phyloP scores from a whole-genome alignment of 2,113 vertebrate species.

The Ammodytes dubius region DNA sequence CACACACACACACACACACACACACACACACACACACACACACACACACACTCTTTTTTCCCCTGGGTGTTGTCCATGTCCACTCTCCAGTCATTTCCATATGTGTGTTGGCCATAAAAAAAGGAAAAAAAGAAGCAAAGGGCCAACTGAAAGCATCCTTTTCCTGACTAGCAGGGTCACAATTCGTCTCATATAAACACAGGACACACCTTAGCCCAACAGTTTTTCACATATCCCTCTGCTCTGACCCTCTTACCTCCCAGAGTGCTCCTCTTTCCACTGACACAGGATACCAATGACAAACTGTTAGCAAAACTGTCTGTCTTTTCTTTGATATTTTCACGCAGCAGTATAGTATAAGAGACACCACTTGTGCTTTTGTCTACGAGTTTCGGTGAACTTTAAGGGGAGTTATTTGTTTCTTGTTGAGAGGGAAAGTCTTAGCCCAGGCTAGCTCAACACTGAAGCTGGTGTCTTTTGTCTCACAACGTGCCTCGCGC shows the following conservation, averaged over 20 bases:
- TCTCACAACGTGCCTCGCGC: constrained; percentile 72
- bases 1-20: constrained; percentile 1
- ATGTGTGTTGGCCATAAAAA: constrained; percentile 72
- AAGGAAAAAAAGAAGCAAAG: constrained; percentile 32
- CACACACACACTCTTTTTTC: constrained; percentile 71
- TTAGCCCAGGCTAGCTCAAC: constrained; percentile 23
- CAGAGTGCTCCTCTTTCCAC: constrained; percentile 37
- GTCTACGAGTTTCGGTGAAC: background rate
- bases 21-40: constrained; percentile 9
- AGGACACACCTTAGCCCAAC: constrained; percentile 77
- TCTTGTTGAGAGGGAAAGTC: background rate
- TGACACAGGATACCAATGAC: constrained; percentile 18
- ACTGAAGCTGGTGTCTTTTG: constrained; percentile 66
- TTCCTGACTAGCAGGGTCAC: constrained; percentile 79
- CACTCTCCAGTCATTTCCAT: constrained; percentile 77
- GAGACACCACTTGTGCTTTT: background rate
- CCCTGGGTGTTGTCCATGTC: constrained; percentile 69
- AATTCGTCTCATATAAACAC: constrained; percentile 71
- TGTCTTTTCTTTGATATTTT: background rate
- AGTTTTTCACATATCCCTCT: constrained; percentile 65
- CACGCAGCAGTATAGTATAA: background rate
- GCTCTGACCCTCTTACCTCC: constrained; percentile 44
- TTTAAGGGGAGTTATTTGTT: background rate
- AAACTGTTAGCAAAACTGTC: background rate
- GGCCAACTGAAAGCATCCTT: constrained; percentile 77